A percentile compares a stretch with the other conserved stretches of the same genome.
Conservation (phyloP, 1,140 invertebrate species). For the Pygmarrhopalites habei region DNA sequence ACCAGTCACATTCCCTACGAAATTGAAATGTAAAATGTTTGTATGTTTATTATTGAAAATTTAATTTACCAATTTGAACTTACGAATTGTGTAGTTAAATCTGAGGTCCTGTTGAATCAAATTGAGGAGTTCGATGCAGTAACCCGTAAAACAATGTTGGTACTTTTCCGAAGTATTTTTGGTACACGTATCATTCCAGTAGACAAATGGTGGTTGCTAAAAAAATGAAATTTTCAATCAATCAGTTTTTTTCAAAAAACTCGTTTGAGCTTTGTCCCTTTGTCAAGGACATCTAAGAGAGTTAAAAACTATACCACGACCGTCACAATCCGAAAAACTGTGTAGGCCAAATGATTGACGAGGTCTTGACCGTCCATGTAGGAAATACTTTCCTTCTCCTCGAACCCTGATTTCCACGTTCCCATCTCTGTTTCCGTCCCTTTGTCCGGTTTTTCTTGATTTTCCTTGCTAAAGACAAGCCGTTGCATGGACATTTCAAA, state of each 20-base stretch:
- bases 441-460: slow-evolving; percentile 42
- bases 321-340: slow-evolving; percentile 71
- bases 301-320: slow-evolving; percentile 64
- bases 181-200: slow-evolving; percentile 45
- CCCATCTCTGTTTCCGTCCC: slow-evolving; percentile 56
- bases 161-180: slow-evolving; percentile 52
- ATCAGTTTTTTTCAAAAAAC: slow-evolving; percentile 14
- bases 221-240: too few relatives aligned
- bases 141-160: slow-evolving; percentile 63
- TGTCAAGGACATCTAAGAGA: too few relatives aligned
- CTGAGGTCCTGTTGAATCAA: slow-evolving; percentile 71
- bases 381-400: slow-evolving; percentile 49
- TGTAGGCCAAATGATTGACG: slow-evolving; percentile 66
- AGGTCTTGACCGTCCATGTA: slow-evolving; percentile 58
- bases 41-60: too few relatives aligned
- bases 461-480: slow-evolving; percentile 44
- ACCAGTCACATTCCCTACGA: slow-evolving; percentile 66
- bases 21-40: too few relatives aligned
- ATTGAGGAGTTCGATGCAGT: slow-evolving; percentile 86
- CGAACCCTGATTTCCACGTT: slow-evolving; percentile 61
- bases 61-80: too few relatives aligned
- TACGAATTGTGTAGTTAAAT: slow-evolving; percentile 86
- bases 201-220: slow-evolving; percentile 83
- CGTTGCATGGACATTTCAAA: slow-evolving; percentile 62
- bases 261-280: too few relatives aligned